These are phyloP conservation scores for Amphipyra tragopoginis DNA, from an alignment of 2,888 invertebrate genomes.

Conservation along the genomic window DNA sequence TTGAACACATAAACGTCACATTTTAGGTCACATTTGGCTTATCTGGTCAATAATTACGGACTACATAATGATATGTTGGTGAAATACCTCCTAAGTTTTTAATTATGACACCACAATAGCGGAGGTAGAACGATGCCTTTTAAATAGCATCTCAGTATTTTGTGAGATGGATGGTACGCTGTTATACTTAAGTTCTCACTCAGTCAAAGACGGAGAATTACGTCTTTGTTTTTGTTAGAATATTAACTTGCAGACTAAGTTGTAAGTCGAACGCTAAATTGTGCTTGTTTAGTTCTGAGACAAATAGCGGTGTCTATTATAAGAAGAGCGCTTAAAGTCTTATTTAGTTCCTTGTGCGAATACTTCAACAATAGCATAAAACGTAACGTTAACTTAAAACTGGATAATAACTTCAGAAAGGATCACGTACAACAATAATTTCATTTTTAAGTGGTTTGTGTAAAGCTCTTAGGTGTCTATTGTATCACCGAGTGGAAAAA, in stretches of 20 bases:
- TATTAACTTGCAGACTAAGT: slow-evolving; percentile 52
- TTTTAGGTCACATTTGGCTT: too few species aligned
- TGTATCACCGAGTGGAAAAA: slow-evolving; percentile 44
- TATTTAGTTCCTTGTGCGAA: slow-evolving; percentile 32
- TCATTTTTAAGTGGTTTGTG: slow-evolving; percentile 23
- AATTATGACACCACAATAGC: not conserved
- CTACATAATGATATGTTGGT: too few species aligned
- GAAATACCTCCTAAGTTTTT: too few species aligned
- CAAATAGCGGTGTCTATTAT: slow-evolving; percentile 51
- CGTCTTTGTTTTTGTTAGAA: slow-evolving; percentile 49
- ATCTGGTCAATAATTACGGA: too few species aligned
- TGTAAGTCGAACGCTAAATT: slow-evolving; percentile 52
- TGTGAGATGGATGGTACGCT: slow-evolving; percentile 6
- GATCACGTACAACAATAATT: slow-evolving; percentile 31
- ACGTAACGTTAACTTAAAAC: slow-evolving; percentile 21
- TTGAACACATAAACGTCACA: too few species aligned
- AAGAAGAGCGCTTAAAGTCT: slow-evolving; percentile 20
- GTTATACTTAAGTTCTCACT: slow-evolving; percentile 36
- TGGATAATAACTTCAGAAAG: slow-evolving; percentile 2
- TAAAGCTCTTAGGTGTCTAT: slow-evolving; percentile 24
- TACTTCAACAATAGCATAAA: slow-evolving; percentile 21
- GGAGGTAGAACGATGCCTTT: not conserved
- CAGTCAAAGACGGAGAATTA: slow-evolving; percentile 42
- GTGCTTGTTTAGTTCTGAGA: slow-evolving; percentile 42
- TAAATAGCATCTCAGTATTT: slow-evolving; percentile 33